A percentile compares a stretch with the other conserved stretches of the same genome.
phyloP scores from a whole-genome alignment of 2,888 invertebrate genomes.

The Watsonalla binaria region DNA sequence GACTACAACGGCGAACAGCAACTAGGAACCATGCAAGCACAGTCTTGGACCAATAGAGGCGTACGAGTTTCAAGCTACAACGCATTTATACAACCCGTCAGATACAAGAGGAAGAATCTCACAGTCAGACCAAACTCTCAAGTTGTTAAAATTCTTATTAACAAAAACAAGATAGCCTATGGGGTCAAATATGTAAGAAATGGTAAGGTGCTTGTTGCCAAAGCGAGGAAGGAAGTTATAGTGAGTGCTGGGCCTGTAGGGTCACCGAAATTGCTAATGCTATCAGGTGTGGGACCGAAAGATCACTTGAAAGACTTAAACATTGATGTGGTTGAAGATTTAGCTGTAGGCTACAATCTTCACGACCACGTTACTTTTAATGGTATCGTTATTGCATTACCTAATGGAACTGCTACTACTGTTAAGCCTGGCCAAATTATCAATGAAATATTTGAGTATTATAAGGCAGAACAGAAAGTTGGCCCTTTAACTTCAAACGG shows the following conservation, averaged over 20 bases:
- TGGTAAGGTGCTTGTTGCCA: constrained; percentile 28
- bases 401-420: constrained; percentile 67
- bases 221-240: constrained; percentile 55
- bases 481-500: constrained; percentile 77
- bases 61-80: constrained; percentile 79
- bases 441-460: constrained; percentile 55
- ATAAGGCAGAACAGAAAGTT: constrained; percentile 36
- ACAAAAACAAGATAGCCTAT: constrained; percentile 51
- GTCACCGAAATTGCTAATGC: constrained; percentile 52
- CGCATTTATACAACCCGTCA: constrained; percentile 82
- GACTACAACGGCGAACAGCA: constrained; percentile 78
- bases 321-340: constrained; percentile 42
- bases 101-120: constrained; percentile 72
- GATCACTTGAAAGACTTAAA: constrained; percentile 37
- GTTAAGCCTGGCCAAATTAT: constrained; percentile 52
- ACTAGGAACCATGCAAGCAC: constrained; percentile 77
- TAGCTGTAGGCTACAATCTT: constrained; percentile 57
- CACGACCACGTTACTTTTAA: constrained; percentile 64
- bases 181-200: constrained; percentile 43
- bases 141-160: constrained; percentile 76
- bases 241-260: constrained; percentile 50
- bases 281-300: constrained; percentile 59
- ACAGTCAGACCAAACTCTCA: constrained; percentile 69
- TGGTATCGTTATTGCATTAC: constrained; percentile 69
- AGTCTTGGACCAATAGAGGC: constrained; percentile 76